Percentiles rank a stretch among this genome's conserved stretches.
Conservation (phyloP, 1,140 invertebrate genomes). For the Macrobrachium rosenbergii region DNA sequence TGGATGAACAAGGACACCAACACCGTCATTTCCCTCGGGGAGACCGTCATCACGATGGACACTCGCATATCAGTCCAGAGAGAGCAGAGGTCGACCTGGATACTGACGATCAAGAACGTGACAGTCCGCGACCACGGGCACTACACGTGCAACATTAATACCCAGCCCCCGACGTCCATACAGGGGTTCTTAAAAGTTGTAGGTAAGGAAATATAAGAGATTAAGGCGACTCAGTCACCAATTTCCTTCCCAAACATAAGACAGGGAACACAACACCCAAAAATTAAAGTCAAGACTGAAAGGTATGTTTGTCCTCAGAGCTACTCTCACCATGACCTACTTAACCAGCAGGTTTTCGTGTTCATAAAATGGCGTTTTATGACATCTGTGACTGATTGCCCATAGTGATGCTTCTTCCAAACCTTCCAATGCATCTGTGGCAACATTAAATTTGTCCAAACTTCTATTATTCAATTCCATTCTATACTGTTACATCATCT, state of each 20-base stretch:
- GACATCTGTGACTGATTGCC: too few species aligned
- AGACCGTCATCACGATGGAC: conserved; percentile 51
- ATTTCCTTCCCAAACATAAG: neutral
- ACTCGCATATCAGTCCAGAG: conserved; percentile 33
- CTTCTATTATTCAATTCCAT: too few species aligned
- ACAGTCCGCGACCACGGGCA: conserved; percentile 29
- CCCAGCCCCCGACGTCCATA: conserved; percentile 38
- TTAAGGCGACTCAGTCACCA: neutral
- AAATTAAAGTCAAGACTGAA: too few species aligned
- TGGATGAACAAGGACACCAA: conserved; percentile 49
- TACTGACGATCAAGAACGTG: conserved; percentile 37
- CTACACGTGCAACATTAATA: conserved; percentile 60
- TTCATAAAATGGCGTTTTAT: too few species aligned
- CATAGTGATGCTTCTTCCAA: too few species aligned
- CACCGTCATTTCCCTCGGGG: conserved; percentile 43
- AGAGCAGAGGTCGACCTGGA: conserved; percentile 46
- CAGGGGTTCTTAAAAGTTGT: conserved; percentile 48
- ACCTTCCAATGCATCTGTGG: too few species aligned
- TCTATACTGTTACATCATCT: too few species aligned
- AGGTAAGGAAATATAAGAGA: conserved; percentile 18
- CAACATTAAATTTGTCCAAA: too few species aligned
- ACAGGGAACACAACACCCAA: too few species aligned
- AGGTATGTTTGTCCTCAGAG: too few species aligned
- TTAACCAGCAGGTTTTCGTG: too few species aligned
- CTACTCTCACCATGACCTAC: too few species aligned